Percentiles rank a stretch among this genome's conserved stretches.
Evolutionary conservation across 2,888 invertebrate genomes (phyloP).

Genomic region (Spilarctia lutea): DNA sequence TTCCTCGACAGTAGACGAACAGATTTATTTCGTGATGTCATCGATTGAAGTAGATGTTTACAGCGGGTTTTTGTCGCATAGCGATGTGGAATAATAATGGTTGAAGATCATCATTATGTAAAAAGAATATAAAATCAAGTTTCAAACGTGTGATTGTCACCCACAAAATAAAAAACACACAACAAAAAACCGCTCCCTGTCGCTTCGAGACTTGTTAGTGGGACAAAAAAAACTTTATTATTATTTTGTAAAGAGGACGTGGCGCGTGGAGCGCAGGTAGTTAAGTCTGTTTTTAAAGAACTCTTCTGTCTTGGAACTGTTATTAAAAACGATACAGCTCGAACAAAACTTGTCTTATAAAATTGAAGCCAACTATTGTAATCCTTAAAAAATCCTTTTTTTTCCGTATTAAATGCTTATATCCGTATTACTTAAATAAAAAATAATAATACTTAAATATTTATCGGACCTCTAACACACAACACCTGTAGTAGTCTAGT

Average conservation of each 20-base stretch:
- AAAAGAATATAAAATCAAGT: constrained; percentile 16
- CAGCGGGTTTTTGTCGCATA: constrained; percentile 30
- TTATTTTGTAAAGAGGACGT: constrained; percentile 32
- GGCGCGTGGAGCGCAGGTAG: constrained; percentile 62
- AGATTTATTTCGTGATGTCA: constrained; percentile 82
- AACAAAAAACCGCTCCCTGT: constrained; percentile 32
- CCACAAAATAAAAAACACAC: constrained; percentile 30
- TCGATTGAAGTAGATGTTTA: constrained; percentile 64
- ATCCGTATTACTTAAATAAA: too few species aligned
- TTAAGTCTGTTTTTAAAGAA: constrained; percentile 24
- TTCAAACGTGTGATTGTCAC: constrained; percentile 25
- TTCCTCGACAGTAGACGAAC: constrained; percentile 63
- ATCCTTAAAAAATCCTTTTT: too few species aligned
- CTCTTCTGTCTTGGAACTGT: constrained; percentile 14
- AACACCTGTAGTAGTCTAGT: too few species aligned
- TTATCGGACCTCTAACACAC: too few species aligned
- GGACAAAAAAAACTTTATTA: constrained; percentile 47
- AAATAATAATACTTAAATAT: too few species aligned
- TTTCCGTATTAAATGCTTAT: too few species aligned
- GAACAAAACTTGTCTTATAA: constrained; percentile 15
- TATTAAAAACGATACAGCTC: constrained; percentile 30
- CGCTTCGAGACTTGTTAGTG: constrained; percentile 46
- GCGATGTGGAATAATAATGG: constrained; percentile 24
- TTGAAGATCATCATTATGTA: constrained; percentile 14
- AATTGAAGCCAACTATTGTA: constrained; percentile 24